Conservation (phyloP, 2,113 vertebrate species). For the Pseudolaguvia tuberculata region DNA sequence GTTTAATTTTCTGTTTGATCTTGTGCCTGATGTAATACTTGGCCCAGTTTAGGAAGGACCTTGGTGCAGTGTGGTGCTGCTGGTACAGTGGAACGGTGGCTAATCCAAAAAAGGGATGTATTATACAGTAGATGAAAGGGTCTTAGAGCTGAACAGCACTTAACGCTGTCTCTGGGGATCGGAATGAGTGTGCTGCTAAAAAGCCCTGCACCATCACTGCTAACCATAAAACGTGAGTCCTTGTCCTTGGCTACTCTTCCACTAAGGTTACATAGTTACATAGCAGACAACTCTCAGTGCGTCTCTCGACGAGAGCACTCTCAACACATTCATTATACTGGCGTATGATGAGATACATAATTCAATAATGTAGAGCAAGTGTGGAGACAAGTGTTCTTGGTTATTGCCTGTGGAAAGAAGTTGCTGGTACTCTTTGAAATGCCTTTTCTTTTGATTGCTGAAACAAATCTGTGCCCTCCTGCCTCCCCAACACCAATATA, state of each 20-base stretch:
- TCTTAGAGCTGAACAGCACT: slow-evolving; percentile 42
- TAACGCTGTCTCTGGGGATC: slow-evolving; percentile 38
- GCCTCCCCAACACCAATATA: not conserved
- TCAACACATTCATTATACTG: slow-evolving; percentile 17
- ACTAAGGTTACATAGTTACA: slow-evolving; percentile 48
- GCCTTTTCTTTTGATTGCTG: not conserved
- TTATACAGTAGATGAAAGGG: slow-evolving; percentile 40
- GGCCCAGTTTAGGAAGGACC: slow-evolving; percentile 45
- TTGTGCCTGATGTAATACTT: slow-evolving; percentile 44
- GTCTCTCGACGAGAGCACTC: slow-evolving; percentile 8
- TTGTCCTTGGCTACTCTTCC: slow-evolving; percentile 34
- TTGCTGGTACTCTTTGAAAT: slow-evolving; percentile 1
- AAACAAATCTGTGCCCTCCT: not conserved
- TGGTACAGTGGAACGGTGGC: slow-evolving; percentile 31
- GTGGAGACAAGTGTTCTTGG: slow-evolving; percentile 30
- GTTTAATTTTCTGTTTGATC: not conserved
- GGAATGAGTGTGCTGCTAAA: slow-evolving; percentile 44
- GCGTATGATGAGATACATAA: slow-evolving; percentile 41
- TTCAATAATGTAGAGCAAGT: slow-evolving; percentile 33
- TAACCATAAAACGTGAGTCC: slow-evolving; percentile 43
- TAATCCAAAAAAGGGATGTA: slow-evolving; percentile 27
- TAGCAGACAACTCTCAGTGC: slow-evolving; percentile 28
- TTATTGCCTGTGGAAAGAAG: slow-evolving; percentile 24
- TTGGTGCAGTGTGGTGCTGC: slow-evolving; percentile 18
- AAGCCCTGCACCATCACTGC: slow-evolving; percentile 45